Evolutionary conservation across 2,888 invertebrate genomes (phyloP).

Genomic region (Eupelmus urozonus): DNA sequence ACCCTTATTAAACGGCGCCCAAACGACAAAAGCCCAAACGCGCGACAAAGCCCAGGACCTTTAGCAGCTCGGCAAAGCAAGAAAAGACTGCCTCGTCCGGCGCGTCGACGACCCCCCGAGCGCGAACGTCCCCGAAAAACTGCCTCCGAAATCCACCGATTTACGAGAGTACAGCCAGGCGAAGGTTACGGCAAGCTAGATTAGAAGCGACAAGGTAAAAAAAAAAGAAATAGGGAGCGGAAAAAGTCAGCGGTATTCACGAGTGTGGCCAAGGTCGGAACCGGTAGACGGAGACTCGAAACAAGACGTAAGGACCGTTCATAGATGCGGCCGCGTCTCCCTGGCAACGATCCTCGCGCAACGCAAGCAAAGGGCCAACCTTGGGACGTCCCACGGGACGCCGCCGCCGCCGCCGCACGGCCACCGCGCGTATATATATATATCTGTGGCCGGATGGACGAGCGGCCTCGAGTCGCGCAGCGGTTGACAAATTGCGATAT

Average conservation of each 20-base stretch:
- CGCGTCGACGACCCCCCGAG: too few relatives aligned
- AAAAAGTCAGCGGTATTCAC: conserved; percentile 61
- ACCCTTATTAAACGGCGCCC: conserved; percentile 51
- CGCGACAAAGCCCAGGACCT: conserved; percentile 20
- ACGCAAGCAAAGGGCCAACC: conserved; percentile 61
- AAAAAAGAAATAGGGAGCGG: background rate
- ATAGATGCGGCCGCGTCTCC: conserved; percentile 27
- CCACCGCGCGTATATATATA: background rate
- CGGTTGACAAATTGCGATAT: conserved; percentile 57
- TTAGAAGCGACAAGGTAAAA: conserved; percentile 1
- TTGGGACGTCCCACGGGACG: conserved; percentile 63
- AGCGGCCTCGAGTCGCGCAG: conserved; percentile 31
- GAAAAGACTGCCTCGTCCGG: too few relatives aligned
- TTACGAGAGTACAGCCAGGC: background rate
- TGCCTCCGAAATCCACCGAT: background rate
- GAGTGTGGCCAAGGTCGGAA: conserved; percentile 74
- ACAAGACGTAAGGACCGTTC: background rate
- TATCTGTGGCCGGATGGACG: conserved; percentile 23
- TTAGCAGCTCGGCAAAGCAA: background rate
- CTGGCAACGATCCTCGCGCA: conserved; percentile 33
- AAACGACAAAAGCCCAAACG: conserved; percentile 43
- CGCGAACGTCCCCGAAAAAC: too few relatives aligned
- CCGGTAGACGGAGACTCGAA: conserved; percentile 62
- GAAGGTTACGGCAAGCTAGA: background rate
- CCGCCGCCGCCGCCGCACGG: conserved; percentile 50